A percentile compares a stretch with the other conserved stretches of the same genome.
phyloP scores from a whole-genome alignment of 2,797 vertebrate species.

The Cuniculus paca region DNA sequence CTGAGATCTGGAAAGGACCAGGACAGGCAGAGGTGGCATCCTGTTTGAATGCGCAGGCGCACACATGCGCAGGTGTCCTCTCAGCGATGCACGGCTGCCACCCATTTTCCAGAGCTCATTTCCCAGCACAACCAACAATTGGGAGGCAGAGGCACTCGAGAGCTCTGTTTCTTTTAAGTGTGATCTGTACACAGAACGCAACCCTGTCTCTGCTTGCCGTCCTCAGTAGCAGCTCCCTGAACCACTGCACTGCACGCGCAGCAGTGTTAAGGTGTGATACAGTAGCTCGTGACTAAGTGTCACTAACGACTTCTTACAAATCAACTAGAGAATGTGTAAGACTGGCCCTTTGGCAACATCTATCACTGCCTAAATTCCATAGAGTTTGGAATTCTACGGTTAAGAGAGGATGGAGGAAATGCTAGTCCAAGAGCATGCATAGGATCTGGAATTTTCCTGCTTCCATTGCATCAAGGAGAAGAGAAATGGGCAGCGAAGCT shows the following conservation, averaged over 20 bases:
- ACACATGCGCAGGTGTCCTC: background rate
- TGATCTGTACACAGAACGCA: fast-evolving
- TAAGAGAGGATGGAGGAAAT: background rate
- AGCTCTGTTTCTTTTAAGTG: background rate
- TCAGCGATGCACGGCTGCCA: fast-evolving
- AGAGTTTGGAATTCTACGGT: background rate
- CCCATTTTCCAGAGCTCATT: background rate
- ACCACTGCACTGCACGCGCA: no score
- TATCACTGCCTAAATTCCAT: background rate
- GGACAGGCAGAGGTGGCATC: no score
- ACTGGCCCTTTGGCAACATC: background rate
- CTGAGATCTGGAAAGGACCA: background rate
- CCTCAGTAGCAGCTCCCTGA: background rate
- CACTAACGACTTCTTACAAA: background rate
- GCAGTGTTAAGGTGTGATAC: fast-evolving
- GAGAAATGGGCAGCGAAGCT: background rate
- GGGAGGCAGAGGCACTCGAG: background rate
- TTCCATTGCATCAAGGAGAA: background rate
- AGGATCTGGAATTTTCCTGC: background rate
- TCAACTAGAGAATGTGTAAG: background rate
- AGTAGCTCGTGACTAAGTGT: background rate
- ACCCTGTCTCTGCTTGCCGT: background rate
- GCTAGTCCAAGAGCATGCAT: background rate
- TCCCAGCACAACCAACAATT: background rate
- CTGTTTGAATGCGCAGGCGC: background rate